Evolutionary conservation across 2,888 invertebrate genomes (phyloP), one percentile per base, ranked within the genome.

Genomic region (Uloborus plumipes): DNA sequence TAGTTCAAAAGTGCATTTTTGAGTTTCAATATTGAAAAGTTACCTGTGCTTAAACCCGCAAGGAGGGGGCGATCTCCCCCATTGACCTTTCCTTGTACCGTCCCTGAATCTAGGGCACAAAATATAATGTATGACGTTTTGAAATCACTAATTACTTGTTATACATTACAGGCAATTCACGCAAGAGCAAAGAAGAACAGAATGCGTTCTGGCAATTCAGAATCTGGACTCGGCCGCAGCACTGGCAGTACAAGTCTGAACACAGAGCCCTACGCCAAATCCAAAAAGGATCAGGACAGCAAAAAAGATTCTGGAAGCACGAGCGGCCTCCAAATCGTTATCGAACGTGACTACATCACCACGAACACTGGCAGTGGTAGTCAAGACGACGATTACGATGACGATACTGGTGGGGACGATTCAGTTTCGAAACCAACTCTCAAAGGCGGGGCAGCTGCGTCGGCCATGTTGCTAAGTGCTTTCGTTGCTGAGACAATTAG

Each of bases 401-500:
- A 86, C 31, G 87, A 88, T 58, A 87, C 88, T 14, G 86, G 85
- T 0, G 86, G 86, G 0, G 87, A 88, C 58, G 61, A 31, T 9
- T 22, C 14, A 85, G 86, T 11, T 72, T 93, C 86, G 91, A 49
- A 91, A 91, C 39, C 39, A 39, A 39, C 39, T 39, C 39, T 39
- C 93, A 77, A 93, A 93, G 50, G 53, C 84, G 53, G 49, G 1
- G 71, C 71, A 14, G 62, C 53, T 7, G 73, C 95, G 86, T 94
- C 95, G 0, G 96, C 96, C 88, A 95, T 96, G 89, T 95, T 96
- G 90, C 91, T 97, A 86, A 94, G 95, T 50, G 95, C 96, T 3
- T 72, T 84, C n/a, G 84, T 84, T 64, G 77, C 80, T 31, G 78
- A 84, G 39, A 78, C 77, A 1, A 78, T 77, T n/a, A 20, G 75